Base-by-base conservation (phyloP, 2,888 invertebrate genomes). In the Cosmia pyralina region DNA sequence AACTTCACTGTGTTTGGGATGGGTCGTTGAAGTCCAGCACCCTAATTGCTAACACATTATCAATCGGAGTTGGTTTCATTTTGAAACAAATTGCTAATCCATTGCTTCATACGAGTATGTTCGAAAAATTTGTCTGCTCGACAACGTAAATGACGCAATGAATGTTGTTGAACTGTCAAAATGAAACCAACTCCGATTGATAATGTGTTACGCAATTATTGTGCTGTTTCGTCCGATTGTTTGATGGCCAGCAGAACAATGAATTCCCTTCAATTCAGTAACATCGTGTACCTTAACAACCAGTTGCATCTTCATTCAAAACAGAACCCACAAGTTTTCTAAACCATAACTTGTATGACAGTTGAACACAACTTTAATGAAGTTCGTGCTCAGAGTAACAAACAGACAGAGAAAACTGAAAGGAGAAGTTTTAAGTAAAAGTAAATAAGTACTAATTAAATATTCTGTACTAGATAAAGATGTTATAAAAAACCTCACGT, bases 321-420 rank as follows among this genome's bases (percentile, higher is more conserved):
- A 34, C 57, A 44, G 65, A 22, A 69, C 10, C 15, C 7, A 62
- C 38, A 53, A 62, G 57, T 72, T 77, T 81, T 77, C 82, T 72
- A 67, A 81, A 76, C 3, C 52, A 77, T 77, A 77, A 68, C 65
- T 77, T 81, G 71, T 68, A 81, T 71, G 82, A 81, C 66, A 70
- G 38, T 64, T 67, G 71, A 38, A 44, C 59, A 53, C 60, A 60
- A 65, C 22, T 65, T 68, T 77, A 79, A 82, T 74, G 53, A 72
- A 77, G 53, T 63, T 38, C 69, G 63, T 64, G 50, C 38, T 0
- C 50, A 59, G 79, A 68, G 62, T 79, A 19, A 46, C 55, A 78
- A 81, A 59, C 6, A 22, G 13, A 19, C 15, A 44, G 69, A 82
- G 83, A 81, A 73, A 82, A 70, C 65, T 46, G 67, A 81, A 71